These are phyloP conservation scores for Zosterops japonicus DNA, from an alignment of 2,113 vertebrate genomes.

Conservation along the genomic window DNA sequence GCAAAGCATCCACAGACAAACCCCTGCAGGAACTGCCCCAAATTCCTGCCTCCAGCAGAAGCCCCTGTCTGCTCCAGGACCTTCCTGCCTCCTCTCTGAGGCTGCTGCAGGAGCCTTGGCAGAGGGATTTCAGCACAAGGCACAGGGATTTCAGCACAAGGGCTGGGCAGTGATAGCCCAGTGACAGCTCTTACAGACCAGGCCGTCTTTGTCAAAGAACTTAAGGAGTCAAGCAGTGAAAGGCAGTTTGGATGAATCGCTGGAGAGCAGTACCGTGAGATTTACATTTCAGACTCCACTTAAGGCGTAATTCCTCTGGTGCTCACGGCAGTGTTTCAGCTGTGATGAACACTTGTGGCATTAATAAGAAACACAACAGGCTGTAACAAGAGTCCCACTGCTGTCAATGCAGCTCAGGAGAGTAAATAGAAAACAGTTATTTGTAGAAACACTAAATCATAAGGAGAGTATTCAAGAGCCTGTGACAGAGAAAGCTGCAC, in stretches of 20 bases:
- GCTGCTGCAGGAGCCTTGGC: background rate
- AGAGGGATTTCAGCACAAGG: background rate
- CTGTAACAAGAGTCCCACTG: background rate
- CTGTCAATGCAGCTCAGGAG: constrained; percentile 12
- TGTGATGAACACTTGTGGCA: constrained; percentile 6
- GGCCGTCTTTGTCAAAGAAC: background rate
- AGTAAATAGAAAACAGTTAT: constrained; percentile 41
- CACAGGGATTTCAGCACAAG: background rate
- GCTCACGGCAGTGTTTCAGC: background rate
- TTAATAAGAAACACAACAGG: constrained; percentile 19
- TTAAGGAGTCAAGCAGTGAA: background rate
- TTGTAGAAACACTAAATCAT: constrained; percentile 22
- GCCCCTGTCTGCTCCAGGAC: background rate
- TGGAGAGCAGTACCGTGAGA: background rate
- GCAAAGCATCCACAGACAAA: background rate
- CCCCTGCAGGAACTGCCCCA: background rate
- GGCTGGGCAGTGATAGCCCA: background rate
- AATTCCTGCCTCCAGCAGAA: background rate
- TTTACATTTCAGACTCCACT: constrained; percentile 12
- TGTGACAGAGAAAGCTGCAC: background rate
- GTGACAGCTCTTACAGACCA: background rate
- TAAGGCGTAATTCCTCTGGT: background rate
- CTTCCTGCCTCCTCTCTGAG: background rate
- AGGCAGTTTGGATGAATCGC: background rate
- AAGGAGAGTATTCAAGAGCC: background rate